Evolutionary conservation across 2,888 invertebrate species (phyloP), one percentile per base, ranked within the genome.

Genomic region (Lathronympha strigana): DNA sequence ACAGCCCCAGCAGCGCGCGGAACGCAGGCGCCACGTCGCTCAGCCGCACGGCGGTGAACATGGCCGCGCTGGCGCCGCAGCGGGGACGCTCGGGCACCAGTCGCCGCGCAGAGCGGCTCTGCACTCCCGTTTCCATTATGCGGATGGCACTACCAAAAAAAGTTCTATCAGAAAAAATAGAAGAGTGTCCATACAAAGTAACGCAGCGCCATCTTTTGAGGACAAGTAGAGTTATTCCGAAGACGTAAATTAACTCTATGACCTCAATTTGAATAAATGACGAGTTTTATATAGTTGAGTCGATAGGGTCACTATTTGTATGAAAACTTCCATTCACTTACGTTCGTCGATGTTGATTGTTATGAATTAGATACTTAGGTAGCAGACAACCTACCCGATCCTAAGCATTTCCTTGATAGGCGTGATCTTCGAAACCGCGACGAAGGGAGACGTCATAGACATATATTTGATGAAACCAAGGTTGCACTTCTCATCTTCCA

Each of bases 401-500:
- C 66, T 68, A 4, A 71, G 45, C 38, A 63, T 62, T 43, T 72
- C 72, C 15, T 63, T 68, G 28, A 72, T 66, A 13, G 60, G 68
- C 17, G 72, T 64, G 36, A 40, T n/a, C 23, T 49, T 9, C 0
- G 68, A 57, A 8, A 72, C n/a, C 0, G 53, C 63, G 23, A 69
- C 19, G 60, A 67, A 68, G 0, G 70, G 68, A 15, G 57, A 67
- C 4, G 51, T 47, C 25, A 61, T 36, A 8, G 58, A 57, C 51
- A 63, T 43, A 36, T 53, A 72, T 60, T 66, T 67, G 43, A 72
- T 67, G n/a, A 57, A 50, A 31, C 68, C 69, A 6, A 72, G 63
- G 60, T 72, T 70, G 51, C 72, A 72, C 38, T 72, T 72, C 45
- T 72, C 72, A 21, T 69, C 62, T 36, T 72, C 72, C 4, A 61